These are phyloP conservation scores for Radopholus similis DNA, from an alignment of 1,140 invertebrate species.

Conservation along the genomic window DNA sequence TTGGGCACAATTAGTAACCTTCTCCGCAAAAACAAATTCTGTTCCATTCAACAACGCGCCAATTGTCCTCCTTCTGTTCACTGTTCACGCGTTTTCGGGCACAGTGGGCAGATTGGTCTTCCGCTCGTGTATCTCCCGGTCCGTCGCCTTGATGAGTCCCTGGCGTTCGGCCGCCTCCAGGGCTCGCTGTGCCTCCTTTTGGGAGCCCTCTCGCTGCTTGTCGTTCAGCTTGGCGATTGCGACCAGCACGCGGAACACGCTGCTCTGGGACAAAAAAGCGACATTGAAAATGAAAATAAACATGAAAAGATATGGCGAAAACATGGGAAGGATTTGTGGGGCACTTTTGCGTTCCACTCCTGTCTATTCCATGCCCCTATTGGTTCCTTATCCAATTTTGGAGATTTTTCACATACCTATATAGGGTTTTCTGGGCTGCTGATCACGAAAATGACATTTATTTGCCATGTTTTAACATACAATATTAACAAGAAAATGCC, in stretches of 20 bases:
- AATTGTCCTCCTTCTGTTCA: too few relatives aligned
- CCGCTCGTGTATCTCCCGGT: conserved; percentile 46
- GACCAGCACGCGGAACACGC: conserved; percentile 54
- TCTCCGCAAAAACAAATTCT: too few relatives aligned
- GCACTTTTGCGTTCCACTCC: too few relatives aligned
- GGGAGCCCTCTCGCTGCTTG: conserved; percentile 40
- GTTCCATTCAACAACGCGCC: too few relatives aligned
- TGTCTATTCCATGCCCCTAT: too few relatives aligned
- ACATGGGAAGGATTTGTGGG: too few relatives aligned
- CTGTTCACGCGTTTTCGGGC: not conserved
- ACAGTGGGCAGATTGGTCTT: not conserved
- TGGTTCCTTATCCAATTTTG: too few relatives aligned
- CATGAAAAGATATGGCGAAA: not conserved
- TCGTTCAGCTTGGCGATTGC: conserved; percentile 53
- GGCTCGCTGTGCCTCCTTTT: conserved; percentile 49
- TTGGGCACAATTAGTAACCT: too few relatives aligned
- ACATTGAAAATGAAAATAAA: not conserved
- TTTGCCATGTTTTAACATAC: too few relatives aligned
- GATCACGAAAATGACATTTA: too few relatives aligned
- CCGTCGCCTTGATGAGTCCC: conserved; percentile 52
- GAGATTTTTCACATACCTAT: too few relatives aligned
- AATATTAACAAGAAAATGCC: not conserved
- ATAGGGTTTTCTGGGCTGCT: too few relatives aligned
- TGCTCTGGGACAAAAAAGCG: conserved; percentile 41
- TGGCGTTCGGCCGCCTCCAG: conserved; percentile 49